Evolutionary conservation across 2,797 vertebrate species (phyloP).

Genomic region (Molossus alvarezi): DNA sequence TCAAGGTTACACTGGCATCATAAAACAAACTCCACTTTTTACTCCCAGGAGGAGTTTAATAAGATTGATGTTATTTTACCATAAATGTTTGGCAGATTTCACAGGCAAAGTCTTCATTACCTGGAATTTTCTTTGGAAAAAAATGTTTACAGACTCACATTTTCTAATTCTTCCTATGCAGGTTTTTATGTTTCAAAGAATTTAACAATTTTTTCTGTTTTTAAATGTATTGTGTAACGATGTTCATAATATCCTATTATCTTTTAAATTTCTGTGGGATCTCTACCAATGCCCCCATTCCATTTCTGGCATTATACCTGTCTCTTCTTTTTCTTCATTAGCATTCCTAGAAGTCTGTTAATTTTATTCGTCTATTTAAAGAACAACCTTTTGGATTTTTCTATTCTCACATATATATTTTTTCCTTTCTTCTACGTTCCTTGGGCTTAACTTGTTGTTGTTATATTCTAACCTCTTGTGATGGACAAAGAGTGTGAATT

Average conservation of each 20-base stretch:
- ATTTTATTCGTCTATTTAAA: slow-evolving; percentile 58
- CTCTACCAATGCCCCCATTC: not conserved
- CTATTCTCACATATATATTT: not conserved
- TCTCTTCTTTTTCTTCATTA: not conserved
- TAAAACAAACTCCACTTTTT: slow-evolving; percentile 6
- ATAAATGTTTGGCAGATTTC: slow-evolving; percentile 35
- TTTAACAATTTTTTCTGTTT: slow-evolving; percentile 34
- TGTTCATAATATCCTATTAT: not conserved
- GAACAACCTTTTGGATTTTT: slow-evolving; percentile 1
- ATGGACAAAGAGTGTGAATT: not conserved
- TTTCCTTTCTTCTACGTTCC: not conserved
- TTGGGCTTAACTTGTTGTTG: not conserved
- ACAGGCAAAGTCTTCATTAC: not conserved
- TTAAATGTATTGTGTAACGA: not conserved
- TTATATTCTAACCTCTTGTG: slow-evolving; percentile 36
- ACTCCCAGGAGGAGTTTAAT: not conserved
- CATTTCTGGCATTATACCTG: not conserved
- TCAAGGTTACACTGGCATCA: not conserved
- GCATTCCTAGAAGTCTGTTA: not conserved
- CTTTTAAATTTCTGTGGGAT: not conserved
- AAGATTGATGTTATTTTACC: slow-evolving; percentile 1
- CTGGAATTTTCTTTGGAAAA: slow-evolving; percentile 27
- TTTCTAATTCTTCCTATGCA: slow-evolving; percentile 26
- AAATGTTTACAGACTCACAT: slow-evolving; percentile 46
- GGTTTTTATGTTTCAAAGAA: slow-evolving; percentile 31